Evolutionary conservation across 2,113 vertebrate genomes (phyloP).

Genomic region (Phyllostomus hastatus): DNA sequence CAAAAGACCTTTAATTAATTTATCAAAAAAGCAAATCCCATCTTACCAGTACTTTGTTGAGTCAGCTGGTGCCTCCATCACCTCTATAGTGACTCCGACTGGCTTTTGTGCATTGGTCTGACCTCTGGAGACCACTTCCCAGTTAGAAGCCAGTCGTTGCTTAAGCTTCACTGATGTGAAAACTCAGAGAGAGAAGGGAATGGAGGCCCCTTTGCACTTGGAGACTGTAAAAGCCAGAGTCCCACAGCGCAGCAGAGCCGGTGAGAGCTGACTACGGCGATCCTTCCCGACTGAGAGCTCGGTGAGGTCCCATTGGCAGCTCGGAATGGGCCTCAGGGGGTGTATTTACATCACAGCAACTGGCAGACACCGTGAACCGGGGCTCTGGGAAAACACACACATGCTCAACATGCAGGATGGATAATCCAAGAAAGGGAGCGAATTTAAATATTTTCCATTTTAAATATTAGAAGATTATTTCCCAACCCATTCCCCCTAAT

Average conservation of each 20-base stretch:
- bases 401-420: not conserved
- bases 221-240: not conserved
- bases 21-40: not conserved
- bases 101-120: not conserved
- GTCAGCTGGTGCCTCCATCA: not conserved
- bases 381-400: not conserved
- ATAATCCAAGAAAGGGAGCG: not conserved
- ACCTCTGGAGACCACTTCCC: not conserved
- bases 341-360: not conserved
- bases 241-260: not conserved
- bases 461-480: conserved; percentile 23
- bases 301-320: not conserved
- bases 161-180: not conserved
- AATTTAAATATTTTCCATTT: not conserved
- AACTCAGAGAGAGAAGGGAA: not conserved
- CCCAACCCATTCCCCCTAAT: not conserved
- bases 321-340: not conserved
- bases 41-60: not conserved
- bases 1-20: not conserved
- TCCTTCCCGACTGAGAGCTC: not conserved
- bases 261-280: not conserved
- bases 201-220: not conserved
- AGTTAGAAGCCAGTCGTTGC: not conserved
- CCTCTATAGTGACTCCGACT: not conserved
- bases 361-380: not conserved